Percentiles rank a stretch among this genome's conserved stretches.
Evolutionary conservation across 53 echinoderm and acorn worm species (phyloP).

Genomic region (Actinopyga echinites): DNA sequence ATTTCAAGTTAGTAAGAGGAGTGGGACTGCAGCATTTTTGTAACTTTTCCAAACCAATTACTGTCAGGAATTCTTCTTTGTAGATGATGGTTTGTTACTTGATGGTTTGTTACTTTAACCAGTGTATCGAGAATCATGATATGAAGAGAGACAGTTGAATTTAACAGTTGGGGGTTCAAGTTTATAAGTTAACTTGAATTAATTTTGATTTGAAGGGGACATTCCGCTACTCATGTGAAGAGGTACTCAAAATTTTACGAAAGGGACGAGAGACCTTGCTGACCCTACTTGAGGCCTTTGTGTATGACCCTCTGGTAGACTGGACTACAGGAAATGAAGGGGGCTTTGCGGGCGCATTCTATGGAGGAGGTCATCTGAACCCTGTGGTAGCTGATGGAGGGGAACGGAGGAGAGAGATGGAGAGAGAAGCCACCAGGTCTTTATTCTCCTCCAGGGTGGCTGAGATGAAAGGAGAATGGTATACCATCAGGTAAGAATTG

Average conservation of each 20-base stretch:
- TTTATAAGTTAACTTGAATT: too few species aligned
- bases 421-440: conserved; percentile 87
- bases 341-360: conserved; percentile 93
- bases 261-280: conserved; percentile 95
- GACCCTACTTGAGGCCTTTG: conserved; percentile 92
- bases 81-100: too few species aligned
- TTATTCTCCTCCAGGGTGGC: conserved; percentile 92
- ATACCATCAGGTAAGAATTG: conserved; percentile 71
- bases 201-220: conserved; percentile 58
- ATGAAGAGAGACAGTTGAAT: too few species aligned
- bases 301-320: conserved; percentile 96
- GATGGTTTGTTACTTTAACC: too few species aligned
- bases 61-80: too few species aligned
- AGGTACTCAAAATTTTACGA: conserved; percentile 91
- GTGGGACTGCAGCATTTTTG: too few species aligned
- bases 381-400: conserved; percentile 77
- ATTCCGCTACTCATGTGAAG: conserved; percentile 88
- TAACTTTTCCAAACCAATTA: too few species aligned
- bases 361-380: conserved; percentile 94
- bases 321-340: conserved; percentile 96
- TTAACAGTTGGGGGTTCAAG: too few species aligned
- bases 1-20: too few species aligned
- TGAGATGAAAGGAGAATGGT: conserved; percentile 94
- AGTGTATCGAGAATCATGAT: too few species aligned
- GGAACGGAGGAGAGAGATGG: conserved; percentile 88